A percentile compares a stretch with the other conserved stretches of the same genome.
Evolutionary conservation across 2,888 invertebrate genomes (phyloP).

Genomic region (Eucera pruinosa): DNA sequence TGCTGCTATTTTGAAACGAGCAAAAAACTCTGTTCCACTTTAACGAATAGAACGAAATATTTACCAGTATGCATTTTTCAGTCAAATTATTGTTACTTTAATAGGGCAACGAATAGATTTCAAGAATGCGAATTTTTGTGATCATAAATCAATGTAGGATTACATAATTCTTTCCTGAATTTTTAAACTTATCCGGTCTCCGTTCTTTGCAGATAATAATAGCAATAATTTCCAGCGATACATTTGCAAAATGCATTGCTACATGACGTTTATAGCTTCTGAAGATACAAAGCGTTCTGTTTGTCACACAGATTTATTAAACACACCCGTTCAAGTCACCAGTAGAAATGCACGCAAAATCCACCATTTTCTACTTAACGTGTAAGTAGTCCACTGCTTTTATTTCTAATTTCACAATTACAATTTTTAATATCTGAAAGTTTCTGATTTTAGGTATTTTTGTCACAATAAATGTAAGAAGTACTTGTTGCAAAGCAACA

Average conservation of each 20-base stretch:
- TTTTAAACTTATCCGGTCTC: conserved; percentile 3
- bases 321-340: conserved; percentile 17
- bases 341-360: conserved; percentile 34
- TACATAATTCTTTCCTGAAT: not conserved
- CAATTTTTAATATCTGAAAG: no score
- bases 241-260: conserved; percentile 27
- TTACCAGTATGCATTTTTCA: not conserved
- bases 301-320: conserved; percentile 37
- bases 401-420: not conserved
- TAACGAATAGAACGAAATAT: no score
- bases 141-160: conserved; percentile 28
- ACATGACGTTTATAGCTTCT: conserved; percentile 49
- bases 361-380: conserved; percentile 34
- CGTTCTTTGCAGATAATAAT: conserved; percentile 24
- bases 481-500: not conserved
- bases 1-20: no score
- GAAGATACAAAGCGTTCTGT: conserved; percentile 32
- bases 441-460: conserved; percentile 22
- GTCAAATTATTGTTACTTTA: not conserved
- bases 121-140: not conserved
- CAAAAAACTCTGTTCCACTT: no score
- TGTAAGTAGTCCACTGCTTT: conserved; percentile 32
- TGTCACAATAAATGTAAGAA: not conserved
- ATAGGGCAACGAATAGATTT: not conserved
- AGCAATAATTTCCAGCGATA: conserved; percentile 35